Evolutionary conservation across 2,113 vertebrate genomes (phyloP), one percentile per base, ranked within the genome.

Genomic region (Dendrocopos noguchii): DNA sequence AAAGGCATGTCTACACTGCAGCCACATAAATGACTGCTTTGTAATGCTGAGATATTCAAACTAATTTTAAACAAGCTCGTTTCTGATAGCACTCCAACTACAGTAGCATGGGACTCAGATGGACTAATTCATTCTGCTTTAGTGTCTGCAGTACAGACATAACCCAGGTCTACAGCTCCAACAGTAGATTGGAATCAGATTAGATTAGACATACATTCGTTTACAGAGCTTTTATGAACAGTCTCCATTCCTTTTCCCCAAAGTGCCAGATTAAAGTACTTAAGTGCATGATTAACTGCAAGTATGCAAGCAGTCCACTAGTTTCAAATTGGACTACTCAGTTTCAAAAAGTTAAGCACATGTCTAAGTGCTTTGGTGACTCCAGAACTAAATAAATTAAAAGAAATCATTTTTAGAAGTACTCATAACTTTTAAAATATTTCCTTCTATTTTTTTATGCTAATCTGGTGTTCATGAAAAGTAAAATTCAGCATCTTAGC

Each of bases 261-360:
- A 94, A 93, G 85, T 91, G 87, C 76, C 84, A 94, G 95, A 96
- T 94, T 93, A 95, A 96, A 85, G 89, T 84, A 91, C 87, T 52
- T 52, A 92, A 95, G 84, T 87, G 79, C 84, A 85, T 83, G 79
- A 93, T 94, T 95, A 96, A 94, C 89, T 80, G 31, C 85, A 96
- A 96, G 76, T 83, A 94, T 83, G 93, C 47, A 94, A 88, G 87
- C 65, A 94, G 94, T 94, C 93, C 73, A 78, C 84, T 94, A 87
- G 95, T 94, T 96, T 95, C 76, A 65, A 90, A 94, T 75, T 92
- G 79, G 87, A 86, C 84, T 91, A 80, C 85, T 94, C 4, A 0
- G 68, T 91, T 91, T 95, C 91, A 96, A 91, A 94, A 94, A 94
- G 84, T 94, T 94, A 94, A 95, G 90, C 87, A 87, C 44, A 85